Evolutionary conservation across 92 coral and sea anemone species (phyloP), one percentile per base, ranked within the genome.

Genomic region (Bergia sp.): DNA sequence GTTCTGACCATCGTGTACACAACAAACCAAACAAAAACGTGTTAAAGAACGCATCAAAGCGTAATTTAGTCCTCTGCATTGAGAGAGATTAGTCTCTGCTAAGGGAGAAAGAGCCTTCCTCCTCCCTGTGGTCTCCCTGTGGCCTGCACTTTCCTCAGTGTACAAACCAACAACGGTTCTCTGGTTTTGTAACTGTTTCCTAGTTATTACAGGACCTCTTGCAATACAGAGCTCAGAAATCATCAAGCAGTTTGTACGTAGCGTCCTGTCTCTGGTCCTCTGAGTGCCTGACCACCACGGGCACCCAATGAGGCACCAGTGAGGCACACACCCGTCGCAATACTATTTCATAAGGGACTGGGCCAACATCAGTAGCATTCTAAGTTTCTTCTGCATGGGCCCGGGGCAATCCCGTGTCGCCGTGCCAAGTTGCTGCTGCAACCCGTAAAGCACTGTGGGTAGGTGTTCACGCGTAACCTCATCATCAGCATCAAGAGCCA

Each of bases 391-490:
- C 73, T 90, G 96, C 21, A 92, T 71, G 49, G 91, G 85, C 37
- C 93, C 96, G 7, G 96, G 57, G 42, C 93, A 89, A 10, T 94
- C 94, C 0, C 16, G 80, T 74, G 89, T 87, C 39, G 98, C 92
- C 38, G 81, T 41, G 23, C 67, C 71, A 43, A 97, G 92, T 87
- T 97, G 99, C 71, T 97, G 93, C 77, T 95, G 90, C 57, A 97
- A 87, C 65, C 97, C 96, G 40, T 90, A 87, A 0, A 97, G 79
- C 7, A 97, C 98, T 9, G 86, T 89, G 20, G 98, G 94, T 86
- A 95, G 92, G 86, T 97, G 99, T 81, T 97, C 97, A 40, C 92
- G 88, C 15, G 99, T 97, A 65, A 97, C 94, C 6, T 92, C 95
- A 80, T 97, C 92, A 1, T 23, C 20, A 7, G 96, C 11, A 61